Base-by-base conservation (phyloP, 2,888 invertebrate genomes). In the Galerucella pusilla region DNA sequence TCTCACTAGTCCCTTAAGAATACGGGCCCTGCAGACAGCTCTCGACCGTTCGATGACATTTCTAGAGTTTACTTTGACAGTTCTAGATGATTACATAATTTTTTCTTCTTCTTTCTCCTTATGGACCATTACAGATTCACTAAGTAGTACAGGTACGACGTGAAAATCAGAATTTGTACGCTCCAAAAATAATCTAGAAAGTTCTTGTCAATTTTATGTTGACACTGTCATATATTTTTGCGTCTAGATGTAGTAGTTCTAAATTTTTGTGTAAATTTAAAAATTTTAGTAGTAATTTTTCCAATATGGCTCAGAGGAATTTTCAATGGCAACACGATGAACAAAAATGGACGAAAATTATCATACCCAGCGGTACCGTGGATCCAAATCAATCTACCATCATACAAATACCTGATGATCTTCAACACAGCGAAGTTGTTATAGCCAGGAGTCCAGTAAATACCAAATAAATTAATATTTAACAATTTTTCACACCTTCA, bases 361-460 rank as follows among this genome's bases (percentile, higher is more conserved):
- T 85, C 4, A 84, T 85, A 63, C 85, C 85, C 7, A 82, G 81
- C 78, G 86, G 85, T 16, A 81, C 84, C 75, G 82, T 86, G n/a
- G 83, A 85, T 77, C 84, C 85, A 12, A 78, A 81, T 12, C 83
- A 85, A 77, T 85, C 85, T 1, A 85, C 85, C 11, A 80, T 86
- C 57, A 84, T 86, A 49, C 85, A 86, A 79, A 85, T 86, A 42
- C 86, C 86, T 2, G 77, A 78, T 9, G 73, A 77, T 69, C 75
- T 84, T 64, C 81, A 84, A 61, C 80, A 81, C 66, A 82, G 82
- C 42, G 82, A 81, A 9, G 81, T 84, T n/a, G 83, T 85, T 9
- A 80, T 85, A 7, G 85, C 85, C 1, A 67, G 64, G 20, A 65
- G 6, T 65, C 20, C 20, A 45, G 35, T 16, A 28, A 61, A 61